Evolutionary conservation across 2,888 invertebrate genomes (phyloP).

Genomic region (Lepidochitona cinerea): DNA sequence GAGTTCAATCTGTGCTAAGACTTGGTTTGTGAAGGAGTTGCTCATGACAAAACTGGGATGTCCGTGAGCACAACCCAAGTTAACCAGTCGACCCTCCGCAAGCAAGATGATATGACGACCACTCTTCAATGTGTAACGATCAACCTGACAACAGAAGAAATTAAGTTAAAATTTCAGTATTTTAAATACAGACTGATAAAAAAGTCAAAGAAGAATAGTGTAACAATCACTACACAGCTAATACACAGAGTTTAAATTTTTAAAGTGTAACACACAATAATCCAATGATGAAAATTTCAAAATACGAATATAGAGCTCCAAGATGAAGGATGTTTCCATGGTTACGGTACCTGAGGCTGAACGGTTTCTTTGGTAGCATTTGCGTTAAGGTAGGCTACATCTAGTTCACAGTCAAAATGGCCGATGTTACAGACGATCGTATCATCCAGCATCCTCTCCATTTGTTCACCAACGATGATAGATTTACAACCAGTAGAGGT

Average conservation of each 20-base stretch:
- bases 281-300: too few species aligned
- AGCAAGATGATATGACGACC: conserved; percentile 94
- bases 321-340: too few species aligned
- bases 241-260: too few species aligned
- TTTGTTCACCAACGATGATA: conserved; percentile 90
- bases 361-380: conserved; percentile 92
- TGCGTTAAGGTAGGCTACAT: conserved; percentile 94
- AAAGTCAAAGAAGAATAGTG: too few species aligned
- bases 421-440: conserved; percentile 99
- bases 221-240: too few species aligned
- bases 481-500: conserved; percentile 98
- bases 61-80: conserved; percentile 98
- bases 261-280: too few species aligned
- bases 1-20: conserved; percentile 98
- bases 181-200: too few species aligned
- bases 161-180: not conserved
- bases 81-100: conserved; percentile 97
- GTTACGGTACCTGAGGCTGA: conserved; percentile 87
- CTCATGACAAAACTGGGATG: conserved; percentile 99
- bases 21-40: conserved; percentile 98
- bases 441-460: conserved; percentile 94
- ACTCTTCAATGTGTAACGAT: conserved; percentile 89
- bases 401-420: conserved; percentile 98
- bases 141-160: conserved; percentile 74
- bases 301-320: too few species aligned